Base-by-base conservation (phyloP, 2,113 vertebrate genomes). In the Crocuta crocuta region DNA sequence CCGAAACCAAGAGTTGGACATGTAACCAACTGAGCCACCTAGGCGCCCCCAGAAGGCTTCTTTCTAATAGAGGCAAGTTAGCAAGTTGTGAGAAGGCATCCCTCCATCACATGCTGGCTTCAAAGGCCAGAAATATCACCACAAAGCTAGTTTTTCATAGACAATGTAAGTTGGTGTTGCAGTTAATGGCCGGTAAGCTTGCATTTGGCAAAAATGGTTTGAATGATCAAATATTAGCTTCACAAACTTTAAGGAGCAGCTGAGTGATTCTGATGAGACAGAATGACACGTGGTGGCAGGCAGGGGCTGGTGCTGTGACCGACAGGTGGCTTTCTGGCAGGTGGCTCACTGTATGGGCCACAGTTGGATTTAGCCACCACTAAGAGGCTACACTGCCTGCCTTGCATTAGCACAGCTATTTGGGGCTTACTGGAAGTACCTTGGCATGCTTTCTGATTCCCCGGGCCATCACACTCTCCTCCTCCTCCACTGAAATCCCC, bases 321-420 rank as follows among this genome's bases (percentile, higher is more conserved):
- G 2, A 71, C 50, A 3, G 66, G 68, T 58, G 50, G 9, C 48
- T 82, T 33, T 58, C 88, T 81, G 83, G 63, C 68, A 84, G 79
- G 70, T n/a, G 1, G 43, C 39, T 68, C 5, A 8, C 23, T 33
- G 28, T 3, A 0, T 4, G 33, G 48, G 33, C 93, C 7, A 1
- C 1, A n/a, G 35, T 4, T n/a, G 39, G 81, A 53, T 93, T 84
- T 88, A 65, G 28, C 45, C 39, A 55, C 10, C 24, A 2, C 70
- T 58, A 28, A 45, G 15, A 94, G 6, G 24, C 63, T 63, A 35
- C 81, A 2, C 13, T 26, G 94, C 48, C 90, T 55, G 35, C 8
- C 26, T 24, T 61, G 71, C 92, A 39, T 94, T 95, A 96, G 86
- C 94, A 12, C 86, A 71, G 66, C 33, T 86, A 19, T 91, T n/a